Conservation (phyloP, 1,140 invertebrate species). For the Aphis craccivora region DNA sequence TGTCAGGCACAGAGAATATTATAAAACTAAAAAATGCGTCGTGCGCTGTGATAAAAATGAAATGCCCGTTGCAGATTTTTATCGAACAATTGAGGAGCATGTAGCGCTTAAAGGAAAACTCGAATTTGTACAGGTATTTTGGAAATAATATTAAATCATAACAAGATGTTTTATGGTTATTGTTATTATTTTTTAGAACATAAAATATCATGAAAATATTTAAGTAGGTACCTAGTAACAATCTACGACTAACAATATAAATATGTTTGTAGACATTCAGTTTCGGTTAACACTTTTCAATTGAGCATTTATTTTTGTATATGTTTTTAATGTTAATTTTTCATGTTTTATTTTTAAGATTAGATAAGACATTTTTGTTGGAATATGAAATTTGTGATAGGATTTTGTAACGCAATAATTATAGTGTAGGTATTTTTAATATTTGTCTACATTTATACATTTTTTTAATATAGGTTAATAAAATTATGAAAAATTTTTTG, state of each 20-base stretch:
- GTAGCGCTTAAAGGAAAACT: slow-evolving; percentile 5
- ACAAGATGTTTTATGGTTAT: not conserved
- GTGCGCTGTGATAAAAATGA: slow-evolving; percentile 45
- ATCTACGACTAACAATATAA: not conserved
- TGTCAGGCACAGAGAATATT: slow-evolving; percentile 42
- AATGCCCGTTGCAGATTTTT: slow-evolving; percentile 13
- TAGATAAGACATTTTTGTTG: no score
- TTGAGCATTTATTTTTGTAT: not conserved
- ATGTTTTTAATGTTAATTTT: not conserved
- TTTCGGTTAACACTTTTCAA: not conserved
- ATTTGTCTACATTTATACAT: no score
- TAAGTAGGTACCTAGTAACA: no score
- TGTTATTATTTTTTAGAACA: not conserved
- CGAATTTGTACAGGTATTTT: not conserved
- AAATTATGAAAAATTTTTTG: no score
- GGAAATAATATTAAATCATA: not conserved
- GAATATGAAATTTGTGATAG: no score
- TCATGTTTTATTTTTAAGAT: no score
- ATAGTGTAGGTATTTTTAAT: no score
- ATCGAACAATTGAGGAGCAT: slow-evolving; percentile 21
- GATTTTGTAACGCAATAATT: no score
- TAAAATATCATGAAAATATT: not conserved
- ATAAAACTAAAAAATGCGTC: slow-evolving; percentile 36
- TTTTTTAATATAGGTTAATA: no score
- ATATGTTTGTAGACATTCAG: not conserved